Base-by-base conservation (phyloP, 2,888 invertebrate species). In the Rhaphigaster nebulosa region DNA sequence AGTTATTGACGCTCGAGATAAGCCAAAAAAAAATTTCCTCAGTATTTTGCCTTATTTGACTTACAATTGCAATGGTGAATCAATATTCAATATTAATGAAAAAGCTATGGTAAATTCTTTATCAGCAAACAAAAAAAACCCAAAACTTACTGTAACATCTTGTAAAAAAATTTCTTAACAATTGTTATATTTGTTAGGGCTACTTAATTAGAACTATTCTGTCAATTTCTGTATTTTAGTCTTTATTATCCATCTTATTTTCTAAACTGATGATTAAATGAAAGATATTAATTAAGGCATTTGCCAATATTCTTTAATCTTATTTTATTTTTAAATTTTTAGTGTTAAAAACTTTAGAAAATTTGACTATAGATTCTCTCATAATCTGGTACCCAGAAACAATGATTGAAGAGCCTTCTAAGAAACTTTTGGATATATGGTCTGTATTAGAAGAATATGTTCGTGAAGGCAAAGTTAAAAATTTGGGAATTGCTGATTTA, bases 401-500 rank as follows among this genome's bases (percentile, higher is more conserved):
- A 60, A 95, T 93, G 95, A 93, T 87, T 94, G 95, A 87, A 94
- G 95, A 0, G 94, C 95, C 91, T 94, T 95, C 90, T 87, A 92
- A 93, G 92, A 93, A 94, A 13, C 93, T 98, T 90, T 96, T 97
- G 93, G 94, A 95, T 23, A 94, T 98, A 90, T 99, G 98, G 98
- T 94, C 94, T 54, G 95, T 95, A 0, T 94, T 98, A 38, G 98
- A 98, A 93, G 95, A 95, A 45, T 96, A 96, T 92, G 96, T 96
- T 0, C 93, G 94, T 26, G 93, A 93, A 93, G 96, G 95, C 92
- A 95, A 95, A 94, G 95, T 97, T 10, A 94, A 95, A 29, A 96
- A 97, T 93, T 94, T 98, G 52, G 99, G 99, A 56, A 95, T 98
- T 65, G 97, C 98, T 4, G 98, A 99, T 94, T 95, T 98, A n/a